phyloP scores from a whole-genome alignment of 2,888 invertebrate genomes.

The Cristatella mucedo region DNA sequence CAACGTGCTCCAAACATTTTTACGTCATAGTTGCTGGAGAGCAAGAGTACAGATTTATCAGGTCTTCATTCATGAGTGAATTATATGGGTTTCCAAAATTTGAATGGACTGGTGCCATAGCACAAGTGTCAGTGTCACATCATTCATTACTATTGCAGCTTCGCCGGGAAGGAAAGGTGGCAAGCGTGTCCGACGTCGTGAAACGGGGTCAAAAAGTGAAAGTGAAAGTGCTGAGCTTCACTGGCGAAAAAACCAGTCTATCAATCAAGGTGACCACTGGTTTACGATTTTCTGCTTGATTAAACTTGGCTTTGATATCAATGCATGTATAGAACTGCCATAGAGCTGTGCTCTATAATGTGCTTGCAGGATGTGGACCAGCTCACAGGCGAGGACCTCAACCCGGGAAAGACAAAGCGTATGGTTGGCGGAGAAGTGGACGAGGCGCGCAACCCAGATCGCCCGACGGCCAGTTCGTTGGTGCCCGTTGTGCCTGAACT shows the following conservation, averaged over 20 bases:
- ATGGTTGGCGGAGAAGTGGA: conserved; percentile 15
- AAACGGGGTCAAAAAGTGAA: conserved; percentile 64
- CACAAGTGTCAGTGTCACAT: no score
- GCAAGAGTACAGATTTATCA: no score
- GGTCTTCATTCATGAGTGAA: no score
- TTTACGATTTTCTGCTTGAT: conserved; percentile 5
- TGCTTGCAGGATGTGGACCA: conserved; percentile 74
- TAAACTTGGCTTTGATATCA: no score
- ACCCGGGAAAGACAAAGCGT: conserved; percentile 46
- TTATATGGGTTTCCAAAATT: no score
- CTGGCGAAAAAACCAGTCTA: conserved; percentile 84
- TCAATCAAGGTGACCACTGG: conserved; percentile 70
- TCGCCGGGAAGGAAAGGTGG: conserved; percentile 77
- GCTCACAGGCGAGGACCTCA: conserved; percentile 76
- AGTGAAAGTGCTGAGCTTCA: conserved; percentile 68
- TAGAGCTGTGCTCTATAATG: conserved; percentile 2
- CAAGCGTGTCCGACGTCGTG: conserved; percentile 83
- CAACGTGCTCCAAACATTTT: no score
- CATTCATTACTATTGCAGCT: no score
- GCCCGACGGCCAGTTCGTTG: conserved; percentile 50
- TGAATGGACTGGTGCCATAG: no score
- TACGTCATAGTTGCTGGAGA: no score
- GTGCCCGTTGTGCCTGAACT: conserved; percentile 50
- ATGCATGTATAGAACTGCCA: no score
- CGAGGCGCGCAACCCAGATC: conserved; percentile 65